Base-by-base conservation (phyloP, 1,140 invertebrate genomes). In the Anastrepha obliqua region DNA sequence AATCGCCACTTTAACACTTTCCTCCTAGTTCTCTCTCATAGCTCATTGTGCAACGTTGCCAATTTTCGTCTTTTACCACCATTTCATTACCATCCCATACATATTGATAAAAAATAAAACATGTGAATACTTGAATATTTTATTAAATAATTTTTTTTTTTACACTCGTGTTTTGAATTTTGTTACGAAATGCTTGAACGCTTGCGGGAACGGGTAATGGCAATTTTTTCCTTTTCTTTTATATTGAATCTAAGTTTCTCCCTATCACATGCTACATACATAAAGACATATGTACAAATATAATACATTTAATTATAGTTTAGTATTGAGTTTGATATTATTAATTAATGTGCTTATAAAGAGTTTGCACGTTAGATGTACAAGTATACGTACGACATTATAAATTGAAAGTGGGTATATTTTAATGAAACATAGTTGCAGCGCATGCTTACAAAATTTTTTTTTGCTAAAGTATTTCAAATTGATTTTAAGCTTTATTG, bases 121-220 rank as follows among this genome's bases (percentile, higher is more conserved):
- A 62, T 17, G 15, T n/a, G 15, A 62, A 74, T 74, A 47, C 67
- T 47, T 74, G 17, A 55, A 81, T 81, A 55, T 55, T 81, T 81
- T 81, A 51, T 81, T 81, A n/a, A 81, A 81, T 81, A 81, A 55
- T 81, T 81, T 81, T 29, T 81, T 78, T 81, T 81, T 55, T 47
- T 47, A 55, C 74, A 81, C 74, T 55, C 74, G 74, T 81, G 47
- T 55, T 81, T 81, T 81, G 74, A 81, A 81, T 81, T 81, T 81
- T 81, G 74, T 81, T 81, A 81, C 74, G 15, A 81, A 81, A 86
- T 86, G 55, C 85, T 86, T 86, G 85, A 88, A 85, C 85, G 87
- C 88, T 88, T 88, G 88, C 85, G 89, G 89, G 89, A 89, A 88
- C 87, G 89, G 89, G 89, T 89, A 89, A 89, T 89, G 89, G 89